Conservation (phyloP, 2,113 vertebrate species). For the Antechinus flavipes region DNA sequence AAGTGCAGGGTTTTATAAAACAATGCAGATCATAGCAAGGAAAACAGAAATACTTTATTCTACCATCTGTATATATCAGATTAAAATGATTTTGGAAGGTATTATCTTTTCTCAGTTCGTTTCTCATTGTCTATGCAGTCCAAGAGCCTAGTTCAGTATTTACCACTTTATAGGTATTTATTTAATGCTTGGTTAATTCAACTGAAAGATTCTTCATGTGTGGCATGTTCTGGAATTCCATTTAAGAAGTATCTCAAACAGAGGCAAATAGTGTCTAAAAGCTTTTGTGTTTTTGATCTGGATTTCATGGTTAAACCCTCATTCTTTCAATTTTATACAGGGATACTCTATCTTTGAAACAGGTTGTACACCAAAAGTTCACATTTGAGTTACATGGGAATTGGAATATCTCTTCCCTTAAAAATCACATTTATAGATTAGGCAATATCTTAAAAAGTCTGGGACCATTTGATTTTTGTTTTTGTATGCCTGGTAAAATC, state of each 20-base stretch:
- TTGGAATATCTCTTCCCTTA: neutral
- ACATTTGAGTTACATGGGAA: neutral
- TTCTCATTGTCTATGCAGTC: neutral
- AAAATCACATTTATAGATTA: neutral
- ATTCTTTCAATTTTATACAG: neutral
- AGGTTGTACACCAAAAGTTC: neutral
- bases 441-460: too few species aligned
- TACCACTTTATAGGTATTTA: neutral
- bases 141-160: neutral
- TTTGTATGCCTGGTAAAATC: too few species aligned
- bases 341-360: neutral
- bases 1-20: neutral
- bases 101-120: neutral
- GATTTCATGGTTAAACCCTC: neutral
- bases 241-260: neutral
- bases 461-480: too few species aligned
- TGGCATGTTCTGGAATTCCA: neutral
- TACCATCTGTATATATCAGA: conserved; percentile 9
- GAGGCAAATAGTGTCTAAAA: neutral
- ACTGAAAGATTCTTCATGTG: neutral
- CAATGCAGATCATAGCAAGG: conserved; percentile 9
- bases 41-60: conserved; percentile 24
- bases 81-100: neutral
- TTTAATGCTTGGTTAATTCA: neutral
- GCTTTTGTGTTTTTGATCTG: neutral